Conservation (phyloP, 2,113 vertebrate species). For the Baryphthengus martii region DNA sequence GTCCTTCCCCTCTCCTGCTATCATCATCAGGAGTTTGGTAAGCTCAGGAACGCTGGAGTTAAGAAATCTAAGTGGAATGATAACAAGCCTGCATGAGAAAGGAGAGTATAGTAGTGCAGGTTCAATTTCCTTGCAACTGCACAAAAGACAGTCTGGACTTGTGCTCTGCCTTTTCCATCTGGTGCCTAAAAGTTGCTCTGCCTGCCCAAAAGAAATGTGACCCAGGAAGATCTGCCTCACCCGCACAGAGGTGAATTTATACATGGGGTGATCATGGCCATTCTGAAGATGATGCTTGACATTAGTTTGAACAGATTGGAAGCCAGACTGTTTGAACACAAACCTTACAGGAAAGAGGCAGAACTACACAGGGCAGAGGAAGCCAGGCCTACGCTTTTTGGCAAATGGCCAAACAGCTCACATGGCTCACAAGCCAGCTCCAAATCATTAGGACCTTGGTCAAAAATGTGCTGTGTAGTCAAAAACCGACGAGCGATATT, state of each 20-base stretch:
- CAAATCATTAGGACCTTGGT: not conserved
- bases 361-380: not conserved
- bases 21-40: not conserved
- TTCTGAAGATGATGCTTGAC: not conserved
- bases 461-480: not conserved
- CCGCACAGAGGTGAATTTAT: not conserved
- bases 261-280: not conserved
- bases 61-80: not conserved
- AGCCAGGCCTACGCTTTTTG: not conserved
- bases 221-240: not conserved
- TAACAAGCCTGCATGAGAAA: not conserved
- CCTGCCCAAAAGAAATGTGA: not conserved
- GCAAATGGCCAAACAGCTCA: not conserved
- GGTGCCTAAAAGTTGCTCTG: not conserved
- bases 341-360: not conserved
- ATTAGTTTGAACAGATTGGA: not conserved
- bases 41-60: not conserved
- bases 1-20: not conserved
- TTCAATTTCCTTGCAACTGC: not conserved
- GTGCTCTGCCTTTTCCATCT: not conserved
- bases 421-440: fast-evolving
- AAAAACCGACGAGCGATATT: not conserved
- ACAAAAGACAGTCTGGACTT: not conserved
- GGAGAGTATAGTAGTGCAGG: not conserved
- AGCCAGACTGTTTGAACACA: not conserved